phyloP scores from a whole-genome alignment of 2,888 invertebrate species.

The Zeuzera pyrina region DNA sequence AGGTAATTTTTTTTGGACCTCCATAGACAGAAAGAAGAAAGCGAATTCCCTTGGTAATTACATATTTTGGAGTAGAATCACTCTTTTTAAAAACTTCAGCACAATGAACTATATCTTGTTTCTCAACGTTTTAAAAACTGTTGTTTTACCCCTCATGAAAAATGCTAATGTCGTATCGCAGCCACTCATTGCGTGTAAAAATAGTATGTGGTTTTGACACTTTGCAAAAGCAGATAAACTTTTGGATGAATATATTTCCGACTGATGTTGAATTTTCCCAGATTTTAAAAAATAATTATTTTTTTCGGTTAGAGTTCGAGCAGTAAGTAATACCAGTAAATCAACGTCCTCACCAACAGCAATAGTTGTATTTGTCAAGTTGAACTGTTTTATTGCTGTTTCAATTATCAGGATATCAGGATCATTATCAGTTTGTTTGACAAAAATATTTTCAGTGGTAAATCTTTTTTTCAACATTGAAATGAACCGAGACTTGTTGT shows the following conservation, averaged over 20 bases:
- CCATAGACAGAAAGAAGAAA: conserved; percentile 17
- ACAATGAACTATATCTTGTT: conserved; percentile 4
- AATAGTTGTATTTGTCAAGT: conserved; percentile 4
- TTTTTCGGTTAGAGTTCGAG: conserved; percentile 1
- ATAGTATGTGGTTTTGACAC: conserved; percentile 7
- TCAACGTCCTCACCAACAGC: conserved; percentile 7
- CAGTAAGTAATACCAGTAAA: conserved; percentile 3
- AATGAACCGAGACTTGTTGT: conserved; percentile 12
- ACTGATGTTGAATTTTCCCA: conserved; percentile 3
- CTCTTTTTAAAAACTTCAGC: conserved; percentile 10
- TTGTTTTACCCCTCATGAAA: conserved; percentile 10
- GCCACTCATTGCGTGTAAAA: conserved; percentile 9
- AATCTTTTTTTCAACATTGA: conserved; percentile 10
- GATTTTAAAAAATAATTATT: conserved; percentile 5
- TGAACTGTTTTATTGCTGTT: conserved; percentile 10
- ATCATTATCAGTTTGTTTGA: conserved; percentile 6
- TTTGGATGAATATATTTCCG: conserved; percentile 1
- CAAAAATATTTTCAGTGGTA: conserved; percentile 6
- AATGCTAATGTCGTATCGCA: conserved; percentile 17
- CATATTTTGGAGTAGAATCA: conserved; percentile 14
- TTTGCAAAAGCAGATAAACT: conserved; percentile 5
- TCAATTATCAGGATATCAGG: conserved; percentile 2
- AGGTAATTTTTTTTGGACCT: conserved; percentile 1
- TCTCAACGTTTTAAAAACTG: conserved; percentile 7
- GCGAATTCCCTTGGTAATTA: conserved; percentile 20